A percentile compares a stretch with the other conserved stretches of the same genome.
These are phyloP conservation scores for Ataeniobius toweri DNA, from an alignment of 2,797 vertebrate species.

Conservation along the genomic window DNA sequence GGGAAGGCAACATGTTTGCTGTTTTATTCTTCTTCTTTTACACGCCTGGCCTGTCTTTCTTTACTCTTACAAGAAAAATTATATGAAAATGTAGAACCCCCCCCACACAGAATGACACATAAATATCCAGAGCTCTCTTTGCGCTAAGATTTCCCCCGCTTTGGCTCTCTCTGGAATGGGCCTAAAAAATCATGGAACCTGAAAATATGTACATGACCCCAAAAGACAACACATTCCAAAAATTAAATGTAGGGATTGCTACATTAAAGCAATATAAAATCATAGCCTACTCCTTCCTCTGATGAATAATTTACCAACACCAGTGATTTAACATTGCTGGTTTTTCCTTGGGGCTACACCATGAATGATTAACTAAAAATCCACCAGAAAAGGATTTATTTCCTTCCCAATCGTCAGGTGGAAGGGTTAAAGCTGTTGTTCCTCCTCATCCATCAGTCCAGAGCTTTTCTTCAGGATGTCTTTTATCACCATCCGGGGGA, in stretches of 20 bases:
- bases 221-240: conserved; percentile 42
- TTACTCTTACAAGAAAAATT: conserved; percentile 12
- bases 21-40: conserved; percentile 16
- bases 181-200: conserved; percentile 55
- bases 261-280: conserved; percentile 65
- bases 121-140: conserved; percentile 19
- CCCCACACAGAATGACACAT: conserved; percentile 24
- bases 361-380: conserved; percentile 57
- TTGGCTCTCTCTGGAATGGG: conserved; percentile 47
- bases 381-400: conserved; percentile 51
- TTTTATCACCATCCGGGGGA: conserved; percentile 51
- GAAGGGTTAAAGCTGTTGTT: conserved; percentile 60
- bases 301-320: conserved; percentile 71
- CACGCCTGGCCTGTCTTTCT: conserved; percentile 28
- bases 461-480: conserved; percentile 46
- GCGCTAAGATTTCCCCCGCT: conserved; percentile 13
- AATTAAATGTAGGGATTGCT: conserved; percentile 45
- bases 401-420: conserved; percentile 63
- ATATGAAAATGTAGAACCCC: conserved; percentile 13
- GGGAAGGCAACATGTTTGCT: conserved; percentile 91
- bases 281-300: conserved; percentile 54
- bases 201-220: conserved; percentile 31
- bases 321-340: conserved; percentile 72
- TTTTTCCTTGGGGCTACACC: conserved; percentile 63
- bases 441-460: conserved; percentile 63